Base-by-base conservation (phyloP, 2,888 invertebrate genomes). In the Agrypnus murinus region DNA sequence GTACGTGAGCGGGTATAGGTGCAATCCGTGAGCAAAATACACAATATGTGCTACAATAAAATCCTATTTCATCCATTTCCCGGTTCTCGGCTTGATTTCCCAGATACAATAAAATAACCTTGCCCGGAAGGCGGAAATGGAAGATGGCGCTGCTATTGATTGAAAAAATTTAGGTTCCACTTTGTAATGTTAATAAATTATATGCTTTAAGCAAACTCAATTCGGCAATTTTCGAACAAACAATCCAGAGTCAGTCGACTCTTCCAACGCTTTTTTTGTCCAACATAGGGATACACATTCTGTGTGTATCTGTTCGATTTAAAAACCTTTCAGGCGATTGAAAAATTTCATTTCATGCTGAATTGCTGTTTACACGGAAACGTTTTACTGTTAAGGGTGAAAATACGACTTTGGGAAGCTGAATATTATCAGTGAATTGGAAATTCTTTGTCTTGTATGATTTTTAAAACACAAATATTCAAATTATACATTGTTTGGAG, bases 21-120 rank as follows among this genome's bases (percentile, higher is more conserved):
- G 69, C 60, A 74, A 72, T 74, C 64, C 74, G 74, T 74, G 74
- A 74, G 72, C 53, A 58, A 72, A 74, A 74, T 74, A 70, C 74
- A 67, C 72, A 72, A 71, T 67, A 71, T 65, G 65, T 48, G 59
- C 65, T 69, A 69, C 65, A 60, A 71, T 64, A 64, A 71, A 71
- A 71, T 71, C 60, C 66, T 59, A 68, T 71, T 71, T 71, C 64
- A 68, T 71, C 64, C 67, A 71, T 71, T 71, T 71, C 67, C 71
- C 50, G 59, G 55, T 59, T 63, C 58, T 19, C 67, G 67, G 59
- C 48, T 63, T 68, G 65, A 70, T 65, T 70, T 70, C 60, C 50
- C 53, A 65, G 65, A 70, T 60, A 65, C 57, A 70, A 70, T 65
- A 53, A 65, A 65, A 65, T 70, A 70, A 69, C 58, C 64, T 58